phyloP scores from a whole-genome alignment of 2,888 invertebrate genomes.

The Charanyca ferruginea region DNA sequence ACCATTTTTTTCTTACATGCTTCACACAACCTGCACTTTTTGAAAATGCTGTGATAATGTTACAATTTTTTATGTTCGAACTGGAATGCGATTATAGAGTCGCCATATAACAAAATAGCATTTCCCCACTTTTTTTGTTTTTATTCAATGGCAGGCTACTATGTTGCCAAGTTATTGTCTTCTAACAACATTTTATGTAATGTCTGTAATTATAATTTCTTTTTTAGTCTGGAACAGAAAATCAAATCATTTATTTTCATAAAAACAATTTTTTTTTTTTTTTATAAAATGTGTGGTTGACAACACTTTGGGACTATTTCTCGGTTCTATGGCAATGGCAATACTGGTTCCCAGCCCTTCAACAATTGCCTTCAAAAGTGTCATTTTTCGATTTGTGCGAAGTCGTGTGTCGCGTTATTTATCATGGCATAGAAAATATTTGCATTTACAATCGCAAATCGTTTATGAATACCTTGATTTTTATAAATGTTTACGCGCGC shows the following conservation, averaged over 20 bases:
- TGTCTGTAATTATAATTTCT: too few relatives aligned
- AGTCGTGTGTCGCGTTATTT: slow-evolving; percentile 81
- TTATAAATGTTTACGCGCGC: slow-evolving; percentile 59
- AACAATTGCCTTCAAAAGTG: slow-evolving; percentile 68
- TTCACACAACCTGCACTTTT: too few relatives aligned
- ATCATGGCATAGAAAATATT: slow-evolving; percentile 81
- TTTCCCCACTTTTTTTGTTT: not conserved
- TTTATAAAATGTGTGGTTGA: not conserved
- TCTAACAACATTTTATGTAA: too few relatives aligned
- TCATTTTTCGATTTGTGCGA: slow-evolving; percentile 80
- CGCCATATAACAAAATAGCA: not conserved
- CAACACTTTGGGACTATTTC: slow-evolving; percentile 21
- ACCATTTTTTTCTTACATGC: not conserved
- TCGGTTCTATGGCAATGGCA: slow-evolving; percentile 46
- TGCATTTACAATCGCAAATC: slow-evolving; percentile 60
- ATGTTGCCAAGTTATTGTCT: too few relatives aligned
- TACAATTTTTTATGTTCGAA: not conserved
- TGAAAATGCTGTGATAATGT: not conserved
- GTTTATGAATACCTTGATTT: slow-evolving; percentile 63
- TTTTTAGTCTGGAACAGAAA: too few relatives aligned
- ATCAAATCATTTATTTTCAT: too few relatives aligned
- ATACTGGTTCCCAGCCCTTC: slow-evolving; percentile 54
- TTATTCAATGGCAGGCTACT: too few relatives aligned
- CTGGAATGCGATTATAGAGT: slow-evolving; percentile 36
- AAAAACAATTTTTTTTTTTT: too few relatives aligned